Evolutionary conservation across 2,888 invertebrate genomes (phyloP).

Genomic region (Petrolisthes cinctipes): DNA sequence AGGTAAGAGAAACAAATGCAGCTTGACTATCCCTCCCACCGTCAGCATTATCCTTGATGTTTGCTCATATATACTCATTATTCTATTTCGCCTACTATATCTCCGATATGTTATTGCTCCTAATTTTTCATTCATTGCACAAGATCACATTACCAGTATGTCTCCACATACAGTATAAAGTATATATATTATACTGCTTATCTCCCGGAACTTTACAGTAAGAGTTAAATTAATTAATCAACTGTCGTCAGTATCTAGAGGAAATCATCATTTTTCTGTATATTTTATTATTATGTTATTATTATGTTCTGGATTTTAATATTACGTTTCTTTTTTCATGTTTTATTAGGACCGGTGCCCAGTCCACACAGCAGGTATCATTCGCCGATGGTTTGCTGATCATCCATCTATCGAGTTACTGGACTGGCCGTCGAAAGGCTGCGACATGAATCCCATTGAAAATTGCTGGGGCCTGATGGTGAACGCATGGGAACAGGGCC

Average conservation of each 20-base stretch:
- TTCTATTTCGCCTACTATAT: background rate
- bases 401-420: background rate
- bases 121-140: background rate
- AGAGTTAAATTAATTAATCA: no score
- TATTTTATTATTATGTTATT: background rate
- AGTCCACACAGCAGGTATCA: background rate
- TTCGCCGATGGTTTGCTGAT: background rate
- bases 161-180: no score
- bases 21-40: background rate
- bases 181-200: no score
- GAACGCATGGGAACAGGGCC: background rate
- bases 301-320: background rate
- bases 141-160: background rate
- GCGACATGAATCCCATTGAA: background rate
- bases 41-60: slow-evolving; percentile 1
- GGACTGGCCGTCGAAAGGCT: background rate
- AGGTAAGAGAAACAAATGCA: background rate
- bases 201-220: no score
- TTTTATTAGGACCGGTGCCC: background rate
- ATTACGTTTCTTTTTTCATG: background rate
- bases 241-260: no score
- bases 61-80: background rate
- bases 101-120: background rate
- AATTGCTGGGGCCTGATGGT: background rate
- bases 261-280: background rate